Evolutionary conservation across 1,140 invertebrate species (phyloP).

Genomic region (Apis cerana): DNA sequence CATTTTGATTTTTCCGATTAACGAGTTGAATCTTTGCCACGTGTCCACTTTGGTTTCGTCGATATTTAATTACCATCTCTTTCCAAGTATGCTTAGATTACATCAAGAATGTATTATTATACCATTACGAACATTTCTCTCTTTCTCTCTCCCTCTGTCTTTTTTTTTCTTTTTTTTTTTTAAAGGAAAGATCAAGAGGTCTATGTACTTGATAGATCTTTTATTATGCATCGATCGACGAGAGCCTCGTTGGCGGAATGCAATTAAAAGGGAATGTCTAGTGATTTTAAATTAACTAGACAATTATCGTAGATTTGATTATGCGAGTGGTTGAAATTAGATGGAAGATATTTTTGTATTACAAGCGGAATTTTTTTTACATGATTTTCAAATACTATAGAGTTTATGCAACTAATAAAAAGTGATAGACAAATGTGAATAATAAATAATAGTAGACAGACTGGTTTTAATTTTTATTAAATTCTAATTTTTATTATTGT

Average conservation of each 20-base stretch:
- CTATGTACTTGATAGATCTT: neutral
- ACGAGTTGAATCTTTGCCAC: neutral
- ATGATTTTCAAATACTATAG: neutral
- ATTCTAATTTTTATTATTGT: too few species aligned
- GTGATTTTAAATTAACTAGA: neutral
- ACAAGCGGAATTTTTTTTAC: neutral
- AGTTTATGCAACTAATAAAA: neutral
- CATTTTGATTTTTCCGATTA: neutral
- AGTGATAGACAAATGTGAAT: too few species aligned
- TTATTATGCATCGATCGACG: constrained; percentile 19
- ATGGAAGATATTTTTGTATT: neutral
- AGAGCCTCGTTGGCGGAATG: neutral
- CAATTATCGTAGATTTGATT: constrained; percentile 4
- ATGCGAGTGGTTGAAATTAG: neutral
- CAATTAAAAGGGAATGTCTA: constrained; percentile 25
- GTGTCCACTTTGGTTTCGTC: neutral
- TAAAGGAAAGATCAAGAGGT: neutral
- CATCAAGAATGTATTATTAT: neutral
- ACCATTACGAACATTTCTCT: neutral
- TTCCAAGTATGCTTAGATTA: too few species aligned
- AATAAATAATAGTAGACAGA: too few species aligned
- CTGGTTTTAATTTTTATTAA: too few species aligned
- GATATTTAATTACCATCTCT: neutral
- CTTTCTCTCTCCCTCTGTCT: neutral
- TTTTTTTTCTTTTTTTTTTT: neutral